Conservation (phyloP, 1,140 invertebrate species). For the Phocides pigmalion region DNA sequence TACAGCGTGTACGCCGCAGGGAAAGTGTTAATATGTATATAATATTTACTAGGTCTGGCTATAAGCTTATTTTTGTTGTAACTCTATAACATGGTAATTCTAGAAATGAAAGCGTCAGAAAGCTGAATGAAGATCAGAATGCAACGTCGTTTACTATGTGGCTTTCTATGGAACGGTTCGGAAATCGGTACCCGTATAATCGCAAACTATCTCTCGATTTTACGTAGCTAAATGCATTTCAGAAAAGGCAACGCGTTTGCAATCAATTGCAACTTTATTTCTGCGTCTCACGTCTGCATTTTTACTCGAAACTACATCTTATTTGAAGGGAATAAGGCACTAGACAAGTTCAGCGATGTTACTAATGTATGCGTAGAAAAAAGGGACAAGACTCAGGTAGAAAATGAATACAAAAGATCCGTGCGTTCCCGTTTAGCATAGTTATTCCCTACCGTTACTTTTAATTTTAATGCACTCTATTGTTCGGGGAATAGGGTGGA, state of each 20-base stretch:
- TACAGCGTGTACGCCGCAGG: too few relatives aligned
- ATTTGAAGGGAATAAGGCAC: conserved; percentile 27
- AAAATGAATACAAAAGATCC: conserved; percentile 75
- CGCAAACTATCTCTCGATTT: conserved; percentile 35
- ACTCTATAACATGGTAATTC: too few relatives aligned
- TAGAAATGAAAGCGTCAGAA: too few relatives aligned
- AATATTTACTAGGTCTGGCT: too few relatives aligned
- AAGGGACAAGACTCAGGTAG: conserved; percentile 75
- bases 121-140: too few relatives aligned
- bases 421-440: conserved; percentile 49
- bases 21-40: too few relatives aligned
- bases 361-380: conserved; percentile 57
- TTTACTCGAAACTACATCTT: conserved; percentile 40
- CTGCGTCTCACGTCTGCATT: background rate
- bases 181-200: conserved; percentile 2
- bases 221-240: conserved; percentile 29
- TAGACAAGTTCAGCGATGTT: conserved; percentile 22
- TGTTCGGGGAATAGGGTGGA: conserved; percentile 28
- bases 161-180: background rate
- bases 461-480: conserved; percentile 27
- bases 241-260: conserved; percentile 45
- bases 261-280: conserved; percentile 38
- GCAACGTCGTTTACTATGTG: too few relatives aligned
- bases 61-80: too few relatives aligned
- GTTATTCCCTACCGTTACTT: conserved; percentile 13